Evolutionary conservation across 2,797 vertebrate species (phyloP), one percentile per base, ranked within the genome.

Genomic region (Melanotaenia parkinsoni): DNA sequence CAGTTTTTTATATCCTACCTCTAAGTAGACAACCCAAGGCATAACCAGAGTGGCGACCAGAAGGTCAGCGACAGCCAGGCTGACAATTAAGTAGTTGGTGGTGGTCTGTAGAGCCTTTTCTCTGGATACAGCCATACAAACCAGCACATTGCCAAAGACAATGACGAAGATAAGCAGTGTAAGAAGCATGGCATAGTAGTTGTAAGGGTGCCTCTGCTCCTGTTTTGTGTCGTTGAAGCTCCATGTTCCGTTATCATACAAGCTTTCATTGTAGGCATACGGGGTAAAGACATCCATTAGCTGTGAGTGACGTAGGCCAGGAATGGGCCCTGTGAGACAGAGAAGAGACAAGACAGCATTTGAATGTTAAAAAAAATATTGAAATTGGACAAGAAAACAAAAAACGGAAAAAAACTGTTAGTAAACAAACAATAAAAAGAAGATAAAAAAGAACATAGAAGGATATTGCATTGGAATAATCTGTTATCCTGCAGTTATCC

Each of bases 21-120:
- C 98, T 74, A 98, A 88, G 74, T 99, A 99, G 60, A 99, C 97
- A 1, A 96, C 96, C 97, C 98, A 99, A 47, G 98, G 98, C 98
- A 99, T 99, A 70, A 99, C 97, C 76, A 99, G 93, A 0, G 96
- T 98, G 70, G 98, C 98, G 68, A 99, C 95, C n/a, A 99, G 93
- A 58, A 99, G 96, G 90, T 99, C 98, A 0, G 98, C 98, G 32
- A 99, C 97, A 0, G 98, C 98, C 40, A 99, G 88, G 88, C 97
- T 99, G 85, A 99, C 98, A 0, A 99, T 99, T 94, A 99, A 90
- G 95, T 99, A 99, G 94, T 99, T 99, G 86, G 98, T 99, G 80
- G 98, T 99, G 61, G 98, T 99, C 94, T 99, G 98, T 72, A 99
- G 94, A 53, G 98, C 95, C 79, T 98, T 98, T 88, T 99, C 98